Base-by-base conservation (phyloP, 2,113 vertebrate species). In the Atrichornis clamosus region DNA sequence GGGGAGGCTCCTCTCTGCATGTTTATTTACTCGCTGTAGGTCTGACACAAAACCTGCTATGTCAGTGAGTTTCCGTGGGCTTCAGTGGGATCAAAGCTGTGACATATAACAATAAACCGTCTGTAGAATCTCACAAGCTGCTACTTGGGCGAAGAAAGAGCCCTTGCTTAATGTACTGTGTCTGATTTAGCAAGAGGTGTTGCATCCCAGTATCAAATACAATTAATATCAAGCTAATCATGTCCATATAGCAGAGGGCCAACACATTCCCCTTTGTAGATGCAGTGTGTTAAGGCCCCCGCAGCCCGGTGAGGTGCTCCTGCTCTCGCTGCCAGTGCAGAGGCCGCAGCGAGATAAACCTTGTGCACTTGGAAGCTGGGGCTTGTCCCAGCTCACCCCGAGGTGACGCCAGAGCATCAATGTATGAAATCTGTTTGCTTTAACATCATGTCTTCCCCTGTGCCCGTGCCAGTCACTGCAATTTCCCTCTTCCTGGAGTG, bases 401-500 rank as follows among this genome's bases (percentile, higher is more conserved):
- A 17, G 22, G 14, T 14, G 37, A 72, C 46, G 13, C 35, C 44
- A 64, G 32, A 70, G 35, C 73, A 46, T 44, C 44, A 17, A 10
- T 0, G 0, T 28, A 15, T 2, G 10, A 75, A 75, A 35, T 33
- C 11, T 16, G 22, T 26, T 58, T 47, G 27, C 35, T 89, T 33
- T 67, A 32, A 52, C 42, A 39, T 56, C 27, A 6, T 20, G 5
- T 49, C 47, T 19, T 63, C 17, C 73, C 14, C 37, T 2, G 5
- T 41, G 22, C 19, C 42, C 0, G 0, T 4, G 22, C 28, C 0
- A 0, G 21, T 35, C 77, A n/a, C 74, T 55, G 35, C 44, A 32
- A 50, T 74, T 52, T 60, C 52, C 49, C 2, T 1, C 3, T 4
- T 22, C 21, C 27, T 60, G 32, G 28, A 42, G 21, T 11, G 11